Evolutionary conservation across 2,797 vertebrate species (phyloP), one percentile per base, ranked within the genome.

Genomic region (Miichthys miiuy): DNA sequence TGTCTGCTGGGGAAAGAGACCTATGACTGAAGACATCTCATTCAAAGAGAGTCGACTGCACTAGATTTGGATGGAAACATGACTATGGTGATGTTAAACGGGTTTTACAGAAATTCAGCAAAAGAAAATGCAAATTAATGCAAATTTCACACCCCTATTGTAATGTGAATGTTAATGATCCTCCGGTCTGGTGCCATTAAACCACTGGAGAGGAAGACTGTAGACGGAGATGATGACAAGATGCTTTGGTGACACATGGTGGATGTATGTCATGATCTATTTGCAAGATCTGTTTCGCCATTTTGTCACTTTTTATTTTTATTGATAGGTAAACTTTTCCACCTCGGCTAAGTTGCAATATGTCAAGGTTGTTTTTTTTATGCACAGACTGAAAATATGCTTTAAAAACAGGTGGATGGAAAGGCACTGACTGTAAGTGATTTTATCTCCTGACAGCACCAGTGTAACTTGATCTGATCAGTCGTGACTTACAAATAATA

Each of bases 391-490:
- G 6, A 41, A 64, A 65, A 73, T 47, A 5, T 4, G 8, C 27
- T 54, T 44, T 17, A 50, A 72, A 72, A 72, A 2, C 13, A 18
- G 42, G 16, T 23, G 12, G 54, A 27, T 48, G 17, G 46, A 42
- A 30, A 66, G 1, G 17, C 23, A 12, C 9, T 30, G 4, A 38
- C 11, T 34, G n/a, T 16, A 54, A 56, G 50, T 60, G 48, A 58
- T 52, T 65, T 62, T 6, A 20, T 56, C 54, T 25, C 18, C 23
- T 58, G 68, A 66, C 25, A 52, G 23, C 23, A 41, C 16, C 51
- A 47, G 16, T 14, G 27, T 42, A 60, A 47, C 41, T 65, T 65
- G 52, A 77, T 55, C 47, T 20, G 58, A 65, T 60, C 38, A 52
- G 51, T 25, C 3, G 2, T 34, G 25, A 71, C 51, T 68, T 60